These are phyloP conservation scores for Enteromius argenteus DNA, from an alignment of 2,797 vertebrate genomes.

Conservation along the genomic window DNA sequence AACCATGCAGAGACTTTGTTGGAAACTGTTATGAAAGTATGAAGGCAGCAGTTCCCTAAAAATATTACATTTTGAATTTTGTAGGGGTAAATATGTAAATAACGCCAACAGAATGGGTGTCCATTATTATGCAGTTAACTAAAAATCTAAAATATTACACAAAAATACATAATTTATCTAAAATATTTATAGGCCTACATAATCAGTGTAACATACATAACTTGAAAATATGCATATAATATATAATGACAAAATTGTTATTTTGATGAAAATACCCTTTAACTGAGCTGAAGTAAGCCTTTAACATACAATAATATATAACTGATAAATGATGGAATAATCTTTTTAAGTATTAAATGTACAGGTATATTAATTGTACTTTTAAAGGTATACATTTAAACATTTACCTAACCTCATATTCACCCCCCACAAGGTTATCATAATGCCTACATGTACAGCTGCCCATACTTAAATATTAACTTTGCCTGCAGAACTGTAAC, in stretches of 20 bases:
- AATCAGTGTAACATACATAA: not conserved
- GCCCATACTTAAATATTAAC: not conserved
- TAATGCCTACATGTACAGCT: not conserved
- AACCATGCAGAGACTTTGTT: not conserved
- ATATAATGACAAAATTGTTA: not conserved
- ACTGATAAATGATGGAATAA: not conserved
- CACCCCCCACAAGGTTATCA: not conserved
- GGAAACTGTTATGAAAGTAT: not conserved
- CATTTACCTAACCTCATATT: not conserved
- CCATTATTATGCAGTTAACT: not conserved
- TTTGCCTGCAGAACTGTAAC: not conserved
- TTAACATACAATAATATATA: not conserved
- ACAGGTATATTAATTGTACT: not conserved
- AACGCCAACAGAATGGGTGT: not conserved
- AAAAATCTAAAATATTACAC: not conserved
- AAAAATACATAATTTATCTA: not conserved
- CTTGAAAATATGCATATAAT: not conserved
- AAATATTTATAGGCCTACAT: not conserved
- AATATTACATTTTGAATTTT: constrained; percentile 2
- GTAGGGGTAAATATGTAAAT: not conserved
- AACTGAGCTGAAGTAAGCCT: too few species aligned
- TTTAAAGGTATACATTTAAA: not conserved
- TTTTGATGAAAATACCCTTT: too few species aligned
- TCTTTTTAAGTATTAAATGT: not conserved
- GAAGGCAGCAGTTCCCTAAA: not conserved